Evolutionary conservation across 2,888 invertebrate genomes (phyloP), one percentile per base, ranked within the genome.

Genomic region (Spodoptera exigua): DNA sequence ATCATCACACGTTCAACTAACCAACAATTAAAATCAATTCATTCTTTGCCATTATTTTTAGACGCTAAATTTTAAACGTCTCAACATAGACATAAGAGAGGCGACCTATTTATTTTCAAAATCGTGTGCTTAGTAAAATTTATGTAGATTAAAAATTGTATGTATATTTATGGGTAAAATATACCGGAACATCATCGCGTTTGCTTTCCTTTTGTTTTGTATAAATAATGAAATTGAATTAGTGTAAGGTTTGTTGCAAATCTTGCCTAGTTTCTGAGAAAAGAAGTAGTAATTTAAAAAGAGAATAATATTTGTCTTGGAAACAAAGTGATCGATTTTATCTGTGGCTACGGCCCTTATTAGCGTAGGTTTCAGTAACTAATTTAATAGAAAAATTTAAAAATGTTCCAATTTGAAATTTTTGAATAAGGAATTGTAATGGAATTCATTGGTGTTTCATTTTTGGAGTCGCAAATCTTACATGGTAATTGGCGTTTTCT

Each of bases 1-100:
- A 18, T 47, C 36, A 34, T 61, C 55, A 45, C 56, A 35, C 54
- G 37, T 34, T 34, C 27, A 18, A 40, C 36, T 27, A 43, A 52
- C 13, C 53, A 54, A 43, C 46, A 64, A 59, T 41, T 51, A 41
- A 59, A 27, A 59, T 39, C n/a, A 59, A 27, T 54, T 39, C n/a
- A 48, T 43, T 51, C 67, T 61, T 72, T 67, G 73, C 53, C 69
- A 67, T 57, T 70, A 67, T 39, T 46, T 61, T 72, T 47, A 61
- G 27, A 54, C 10, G 27, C 44, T 56, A 52, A 52, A 44, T 51
- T 67, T 69, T 27, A 27, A 32, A 55, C 13, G 27, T 70, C 46
- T 64, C 57, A 53, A 48, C 39, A 51, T 64, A 51, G 36, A 36
- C 32, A 14, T 55, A 54, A 17, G 37, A 49, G 48, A 40, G 54